Evolutionary conservation across 2,888 invertebrate genomes (phyloP).

Genomic region (Lithophane semibrunnea): DNA sequence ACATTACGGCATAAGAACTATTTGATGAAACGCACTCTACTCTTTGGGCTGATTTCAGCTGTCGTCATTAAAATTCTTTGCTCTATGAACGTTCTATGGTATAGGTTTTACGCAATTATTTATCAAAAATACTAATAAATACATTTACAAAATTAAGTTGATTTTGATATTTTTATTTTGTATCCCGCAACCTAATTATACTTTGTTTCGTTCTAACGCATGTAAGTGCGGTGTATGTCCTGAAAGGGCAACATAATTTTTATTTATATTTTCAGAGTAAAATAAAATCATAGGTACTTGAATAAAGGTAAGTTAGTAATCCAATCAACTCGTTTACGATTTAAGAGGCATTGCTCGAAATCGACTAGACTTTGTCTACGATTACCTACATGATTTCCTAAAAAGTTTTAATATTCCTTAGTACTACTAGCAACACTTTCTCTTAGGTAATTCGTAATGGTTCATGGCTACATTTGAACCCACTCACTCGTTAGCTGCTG

Average conservation of each 20-base stretch:
- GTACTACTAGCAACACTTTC: background rate
- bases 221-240: background rate
- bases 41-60: background rate
- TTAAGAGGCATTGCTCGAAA: too few relatives aligned
- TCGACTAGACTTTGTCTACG: background rate
- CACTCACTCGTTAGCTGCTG: background rate
- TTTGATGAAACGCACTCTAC: too few relatives aligned
- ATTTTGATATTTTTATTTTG: background rate
- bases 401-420: background rate
- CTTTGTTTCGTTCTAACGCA: background rate
- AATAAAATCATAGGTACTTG: background rate
- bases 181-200: background rate
- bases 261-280: background rate
- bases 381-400: background rate
- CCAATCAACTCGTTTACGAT: background rate
- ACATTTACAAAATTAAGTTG: background rate
- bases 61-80: constrained; percentile 9
- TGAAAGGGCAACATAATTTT: background rate
- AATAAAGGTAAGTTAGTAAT: background rate
- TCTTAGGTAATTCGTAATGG: background rate
- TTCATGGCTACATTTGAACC: background rate
- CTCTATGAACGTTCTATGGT: background rate
- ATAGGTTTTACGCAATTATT: background rate
- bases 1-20: too few relatives aligned
- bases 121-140: background rate